phyloP scores from a whole-genome alignment of 2,113 vertebrate genomes.

The Vidua macroura region DNA sequence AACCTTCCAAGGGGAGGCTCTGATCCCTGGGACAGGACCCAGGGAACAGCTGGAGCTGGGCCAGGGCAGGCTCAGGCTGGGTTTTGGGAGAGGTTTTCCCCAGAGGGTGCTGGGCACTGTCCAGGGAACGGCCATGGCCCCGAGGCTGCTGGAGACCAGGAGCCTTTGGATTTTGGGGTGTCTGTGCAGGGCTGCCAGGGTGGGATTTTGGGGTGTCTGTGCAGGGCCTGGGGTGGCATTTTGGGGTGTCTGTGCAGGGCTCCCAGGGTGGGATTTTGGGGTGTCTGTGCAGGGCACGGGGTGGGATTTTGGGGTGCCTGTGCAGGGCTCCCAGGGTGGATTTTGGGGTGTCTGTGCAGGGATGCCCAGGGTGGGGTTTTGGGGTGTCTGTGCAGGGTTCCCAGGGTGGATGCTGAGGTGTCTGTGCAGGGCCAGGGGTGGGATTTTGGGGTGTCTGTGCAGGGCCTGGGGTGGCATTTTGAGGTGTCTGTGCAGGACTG shows the following conservation, averaged over 20 bases:
- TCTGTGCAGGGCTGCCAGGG: neutral
- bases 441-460: neutral
- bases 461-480: neutral
- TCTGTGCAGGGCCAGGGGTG: neutral
- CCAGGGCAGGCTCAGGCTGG: rapidly evolving
- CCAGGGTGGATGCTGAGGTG: too few relatives aligned
- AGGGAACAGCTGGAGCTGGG: rapidly evolving
- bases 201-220: too few relatives aligned
- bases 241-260: neutral
- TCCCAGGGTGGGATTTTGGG: neutral
- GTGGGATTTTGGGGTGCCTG: neutral
- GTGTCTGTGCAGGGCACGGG: neutral
- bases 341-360: neutral
- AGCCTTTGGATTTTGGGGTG: neutral
- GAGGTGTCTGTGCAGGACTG: neutral
- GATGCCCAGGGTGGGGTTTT: too few relatives aligned
- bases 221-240: too few relatives aligned
- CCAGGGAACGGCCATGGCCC: neutral
- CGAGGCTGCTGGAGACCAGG: neutral
- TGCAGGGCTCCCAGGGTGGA: neutral
- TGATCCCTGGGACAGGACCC: neutral
- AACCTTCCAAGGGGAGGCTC: neutral
- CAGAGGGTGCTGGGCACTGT: neutral
- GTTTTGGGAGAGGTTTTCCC: neutral
- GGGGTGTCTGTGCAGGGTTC: neutral